Conservation (phyloP, 2,797 vertebrate genomes). For the Apodemus agrarius region DNA sequence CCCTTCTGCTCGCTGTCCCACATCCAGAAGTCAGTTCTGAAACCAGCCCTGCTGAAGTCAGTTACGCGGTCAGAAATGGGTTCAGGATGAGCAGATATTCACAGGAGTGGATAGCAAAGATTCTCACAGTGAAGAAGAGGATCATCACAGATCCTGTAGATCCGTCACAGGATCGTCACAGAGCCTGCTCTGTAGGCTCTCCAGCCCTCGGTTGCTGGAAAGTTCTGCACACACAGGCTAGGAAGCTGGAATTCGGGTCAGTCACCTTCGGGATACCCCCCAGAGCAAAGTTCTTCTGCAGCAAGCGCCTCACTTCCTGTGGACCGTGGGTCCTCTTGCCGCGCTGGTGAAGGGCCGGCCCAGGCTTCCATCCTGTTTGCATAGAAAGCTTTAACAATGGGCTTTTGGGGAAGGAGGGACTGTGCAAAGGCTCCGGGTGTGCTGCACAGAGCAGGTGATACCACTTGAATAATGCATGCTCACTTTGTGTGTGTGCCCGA, state of each 20-base stretch:
- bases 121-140: conserved; percentile 63
- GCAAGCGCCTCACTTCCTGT: conserved; percentile 86
- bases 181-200: conserved; percentile 79
- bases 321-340: conserved; percentile 79
- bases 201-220: conserved; percentile 77
- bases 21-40: neutral
- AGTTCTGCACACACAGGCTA: conserved; percentile 83
- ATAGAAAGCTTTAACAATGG: conserved; percentile 74
- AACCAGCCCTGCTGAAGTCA: neutral
- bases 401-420: conserved; percentile 70
- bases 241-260: conserved; percentile 88
- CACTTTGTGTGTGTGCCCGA: conserved; percentile 60
- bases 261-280: conserved; percentile 84
- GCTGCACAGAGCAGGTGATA: neutral
- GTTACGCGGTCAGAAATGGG: conserved; percentile 79
- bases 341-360: neutral
- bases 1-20: rapidly evolving
- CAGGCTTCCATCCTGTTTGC: conserved; percentile 68
- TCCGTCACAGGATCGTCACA: conserved; percentile 25
- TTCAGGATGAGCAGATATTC: conserved; percentile 80
- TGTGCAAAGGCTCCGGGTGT: neutral
- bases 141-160: conserved; percentile 58
- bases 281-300: conserved; percentile 82
- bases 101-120: conserved; percentile 46
- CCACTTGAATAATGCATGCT: conserved; percentile 76